Conservation (phyloP, 2,797 vertebrate species). For the Sitta carolinensis region DNA sequence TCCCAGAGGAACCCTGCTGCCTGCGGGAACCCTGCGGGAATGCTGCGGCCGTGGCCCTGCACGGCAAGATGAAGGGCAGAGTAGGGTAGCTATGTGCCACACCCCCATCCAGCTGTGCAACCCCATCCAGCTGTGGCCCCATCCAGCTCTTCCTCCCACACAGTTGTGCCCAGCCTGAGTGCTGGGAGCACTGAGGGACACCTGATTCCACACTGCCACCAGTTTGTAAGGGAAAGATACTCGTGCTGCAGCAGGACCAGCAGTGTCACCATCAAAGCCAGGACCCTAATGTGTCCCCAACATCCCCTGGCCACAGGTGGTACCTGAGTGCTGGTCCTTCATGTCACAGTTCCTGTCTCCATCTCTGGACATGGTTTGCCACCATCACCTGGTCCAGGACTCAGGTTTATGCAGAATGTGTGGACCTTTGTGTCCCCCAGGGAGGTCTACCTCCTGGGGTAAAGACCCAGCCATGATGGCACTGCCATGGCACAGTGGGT, state of each 20-base stretch:
- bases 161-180: background rate
- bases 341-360: background rate
- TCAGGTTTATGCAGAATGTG: fast-evolving
- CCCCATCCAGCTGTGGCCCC: background rate
- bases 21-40: fast-evolving
- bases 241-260: background rate
- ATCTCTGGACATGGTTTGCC: background rate
- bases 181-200: background rate
- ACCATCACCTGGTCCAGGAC: background rate
- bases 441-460: background rate
- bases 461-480: background rate
- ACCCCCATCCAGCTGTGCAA: background rate
- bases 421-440: background rate
- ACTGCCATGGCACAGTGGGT: background rate
- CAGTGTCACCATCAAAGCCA: background rate
- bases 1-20: background rate
- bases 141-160: background rate
- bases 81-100: background rate
- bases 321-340: background rate
- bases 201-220: background rate
- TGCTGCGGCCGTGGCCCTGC: fast-evolving
- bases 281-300: background rate
- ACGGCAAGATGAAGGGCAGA: fast-evolving
- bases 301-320: fast-evolving
- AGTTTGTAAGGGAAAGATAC: background rate